Base-by-base conservation (phyloP, 1,140 invertebrate species). In the Eciton burchellii region DNA sequence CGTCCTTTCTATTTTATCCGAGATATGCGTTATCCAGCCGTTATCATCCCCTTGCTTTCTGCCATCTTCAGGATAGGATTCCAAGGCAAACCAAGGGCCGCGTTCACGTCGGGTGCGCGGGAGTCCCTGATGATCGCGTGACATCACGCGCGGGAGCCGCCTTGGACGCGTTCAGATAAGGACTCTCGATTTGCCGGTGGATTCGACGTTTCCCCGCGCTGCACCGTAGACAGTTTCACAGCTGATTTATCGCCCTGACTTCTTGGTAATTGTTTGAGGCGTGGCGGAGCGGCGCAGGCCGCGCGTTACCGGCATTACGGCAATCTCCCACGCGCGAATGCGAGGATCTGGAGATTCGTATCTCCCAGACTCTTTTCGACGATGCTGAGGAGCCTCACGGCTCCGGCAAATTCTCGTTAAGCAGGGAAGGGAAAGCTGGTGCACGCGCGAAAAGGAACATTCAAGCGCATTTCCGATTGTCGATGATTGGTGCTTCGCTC, bases 181-280 rank as follows among this genome's bases (percentile, higher is more conserved):
- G 45, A 77, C 73, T 54, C 73, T 77, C 66, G 70, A 85, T 86
- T 85, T 82, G 24, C 41, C 56, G 19, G 24, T n/a, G 5, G 66
- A 70, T 79, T 83, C 71, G 49, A 52, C 21, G 56, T 79, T 72
- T 8, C 16, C 12, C 47, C 43, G 70, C 52, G 71, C 68, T 77
- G 60, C 24, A 70, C 82, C 35, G 35, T 35, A 71, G 76, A 68
- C 72, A 60, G 87, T 88, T 85, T 85, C 84, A 60, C 87, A 74
- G 73, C 77, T 88, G 87, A 88, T 88, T 88, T 88, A 88, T 77
- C 84, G 81, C 84, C 81, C 70, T 84, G 74, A 89, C 84, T 89
- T 47, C 47, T 84, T 86, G 84, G 88, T 86, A 86, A 89, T 89
- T 89, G 87, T 89, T 82, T 84, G 84, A 84, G 88, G 88, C 88